Percentiles rank a stretch among this genome's conserved stretches.
These are phyloP conservation scores for Ptychobarbus kaznakovi DNA, from an alignment of 2,797 vertebrate species.

Conservation along the genomic window DNA sequence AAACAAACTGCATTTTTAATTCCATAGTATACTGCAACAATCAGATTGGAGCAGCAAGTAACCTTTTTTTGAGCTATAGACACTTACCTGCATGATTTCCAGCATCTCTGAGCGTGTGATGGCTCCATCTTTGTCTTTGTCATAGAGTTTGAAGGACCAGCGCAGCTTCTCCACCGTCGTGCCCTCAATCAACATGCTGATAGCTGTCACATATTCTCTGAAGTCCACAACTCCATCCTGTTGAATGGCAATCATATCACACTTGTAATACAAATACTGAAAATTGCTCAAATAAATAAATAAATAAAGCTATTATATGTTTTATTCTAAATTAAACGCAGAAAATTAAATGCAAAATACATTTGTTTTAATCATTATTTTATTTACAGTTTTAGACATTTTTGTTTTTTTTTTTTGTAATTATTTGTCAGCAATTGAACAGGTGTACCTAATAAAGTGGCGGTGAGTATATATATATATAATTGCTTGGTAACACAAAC, in stretches of 20 bases:
- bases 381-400: too few species aligned
- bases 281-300: too few species aligned
- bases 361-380: too few species aligned
- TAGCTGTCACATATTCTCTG: slow-evolving; percentile 77
- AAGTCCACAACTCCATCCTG: slow-evolving; percentile 76
- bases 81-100: slow-evolving; percentile 75
- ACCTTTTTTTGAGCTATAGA: not conserved
- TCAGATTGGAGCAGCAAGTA: not conserved
- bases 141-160: slow-evolving; percentile 79
- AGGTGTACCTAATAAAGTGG: too few species aligned
- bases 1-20: not conserved
- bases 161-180: slow-evolving; percentile 75
- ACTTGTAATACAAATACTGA: too few species aligned
- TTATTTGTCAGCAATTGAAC: too few species aligned
- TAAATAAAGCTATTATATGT: too few species aligned
- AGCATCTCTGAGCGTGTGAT: slow-evolving; percentile 76
- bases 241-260: not conserved
- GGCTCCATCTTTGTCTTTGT: slow-evolving; percentile 74
- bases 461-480: too few species aligned
- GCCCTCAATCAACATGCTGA: slow-evolving; percentile 73
- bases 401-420: too few species aligned
- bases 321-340: too few species aligned
- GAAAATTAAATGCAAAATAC: too few species aligned
- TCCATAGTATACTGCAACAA: not conserved
- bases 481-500: too few species aligned